Conservation (phyloP, 2,888 invertebrate genomes). For the Acanthosepion esculentum region DNA sequence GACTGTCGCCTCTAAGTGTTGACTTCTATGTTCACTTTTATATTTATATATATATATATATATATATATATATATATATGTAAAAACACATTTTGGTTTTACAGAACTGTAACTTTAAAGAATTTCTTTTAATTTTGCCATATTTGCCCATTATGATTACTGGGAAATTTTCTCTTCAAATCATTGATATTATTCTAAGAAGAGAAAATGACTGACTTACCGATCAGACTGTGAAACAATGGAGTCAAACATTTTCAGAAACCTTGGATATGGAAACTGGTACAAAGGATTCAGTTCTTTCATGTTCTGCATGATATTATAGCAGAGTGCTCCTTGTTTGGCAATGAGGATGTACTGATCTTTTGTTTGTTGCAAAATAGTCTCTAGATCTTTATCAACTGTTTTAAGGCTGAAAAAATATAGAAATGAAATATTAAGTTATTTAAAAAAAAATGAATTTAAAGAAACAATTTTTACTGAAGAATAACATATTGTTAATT, state of each 20-base stretch:
- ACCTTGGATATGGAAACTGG: conserved; percentile 71
- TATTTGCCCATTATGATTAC: too few relatives aligned
- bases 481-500: conserved; percentile 48
- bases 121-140: too few relatives aligned
- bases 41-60: too few relatives aligned
- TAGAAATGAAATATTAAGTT: background rate
- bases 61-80: too few relatives aligned
- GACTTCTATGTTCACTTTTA: too few relatives aligned
- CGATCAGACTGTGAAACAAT: conserved; percentile 74
- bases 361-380: conserved; percentile 67
- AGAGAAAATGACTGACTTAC: conserved; percentile 55
- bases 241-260: conserved; percentile 69
- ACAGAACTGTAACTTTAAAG: too few relatives aligned
- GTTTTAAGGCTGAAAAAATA: conserved; percentile 35
- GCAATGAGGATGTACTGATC: conserved; percentile 73
- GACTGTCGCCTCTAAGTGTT: too few relatives aligned
- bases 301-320: conserved; percentile 73
- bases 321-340: conserved; percentile 72
- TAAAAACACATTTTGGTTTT: too few relatives aligned
- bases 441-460: background rate
- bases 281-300: conserved; percentile 71
- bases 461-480: conserved; percentile 60
- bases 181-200: background rate
- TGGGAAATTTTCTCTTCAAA: too few relatives aligned
- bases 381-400: conserved; percentile 53